Evolutionary conservation across 1,140 invertebrate species (phyloP), one percentile per base, ranked within the genome.

Genomic region (Heliothis virescens): DNA sequence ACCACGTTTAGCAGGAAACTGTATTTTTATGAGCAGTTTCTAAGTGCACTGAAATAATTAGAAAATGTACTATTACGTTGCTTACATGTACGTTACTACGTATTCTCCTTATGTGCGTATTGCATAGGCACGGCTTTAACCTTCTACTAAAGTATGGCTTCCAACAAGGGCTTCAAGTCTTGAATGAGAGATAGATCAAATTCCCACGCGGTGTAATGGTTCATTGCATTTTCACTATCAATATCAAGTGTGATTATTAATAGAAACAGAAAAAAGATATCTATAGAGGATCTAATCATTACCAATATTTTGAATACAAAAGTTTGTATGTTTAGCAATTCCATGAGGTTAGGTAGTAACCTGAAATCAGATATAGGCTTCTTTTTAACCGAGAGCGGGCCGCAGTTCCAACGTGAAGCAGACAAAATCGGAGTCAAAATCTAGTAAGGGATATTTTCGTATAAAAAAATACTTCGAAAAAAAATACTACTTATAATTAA

Each of bases 1-100:
- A 52, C 55, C 26, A 53, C 62, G 48, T 77, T 55, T 55, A 67
- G 59, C 60, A 77, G 62, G 74, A 77, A 77, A 52, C 47, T 15
- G 1, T 63, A 63, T 69, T 69, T 63, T 50, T 50, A 52, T 26
- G 65, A 53, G 48, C 67, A 71, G 48, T 71, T 50, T 26, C 41
- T 50, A 71, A 29, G 13, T 16, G 67, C 16, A 67, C 18, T 21
- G 47, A 48, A 67, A 41, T 50, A 50, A 67, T 67, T 50, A 67
- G 63, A 67, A 67, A 67, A 67, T n/a, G n/a, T 10, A 50, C 13
- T 21, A 67, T 65, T 65, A 65, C 63, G 63, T 12, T 65, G 3
- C 10, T 48, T 48, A 34, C 3, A 15, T 41, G 5, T 10, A 26
- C 4, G 9, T 10, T 9, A 2, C 3, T 63, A 63, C 60, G 41